Evolutionary conservation across 2,888 invertebrate species (phyloP).

Genomic region (Arrhopalites spinosus): DNA sequence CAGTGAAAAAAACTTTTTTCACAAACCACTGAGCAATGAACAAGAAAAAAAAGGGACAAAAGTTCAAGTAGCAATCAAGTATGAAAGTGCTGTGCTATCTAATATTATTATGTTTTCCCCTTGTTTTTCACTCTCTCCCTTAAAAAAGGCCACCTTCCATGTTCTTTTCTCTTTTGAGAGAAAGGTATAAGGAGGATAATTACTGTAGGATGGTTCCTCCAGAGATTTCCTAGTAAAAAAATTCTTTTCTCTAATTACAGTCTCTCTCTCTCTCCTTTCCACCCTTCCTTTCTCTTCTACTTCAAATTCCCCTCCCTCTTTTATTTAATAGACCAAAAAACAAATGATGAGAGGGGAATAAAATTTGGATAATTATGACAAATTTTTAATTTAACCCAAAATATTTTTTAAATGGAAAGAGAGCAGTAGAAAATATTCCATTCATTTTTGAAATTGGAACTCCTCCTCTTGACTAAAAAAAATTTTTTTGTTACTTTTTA

Average conservation of each 20-base stretch:
- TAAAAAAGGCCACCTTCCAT: too few species aligned
- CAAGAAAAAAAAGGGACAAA: background rate
- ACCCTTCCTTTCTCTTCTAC: background rate
- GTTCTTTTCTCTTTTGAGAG: background rate
- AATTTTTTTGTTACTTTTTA: too few species aligned
- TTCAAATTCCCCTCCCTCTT: conserved; percentile 13
- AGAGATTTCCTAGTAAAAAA: background rate
- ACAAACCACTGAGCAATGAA: background rate
- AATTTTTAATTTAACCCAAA: too few species aligned
- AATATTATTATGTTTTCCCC: background rate
- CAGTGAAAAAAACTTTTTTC: too few species aligned
- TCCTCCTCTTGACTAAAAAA: too few species aligned
- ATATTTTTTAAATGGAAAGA: too few species aligned
- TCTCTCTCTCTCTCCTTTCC: conserved; percentile 16
- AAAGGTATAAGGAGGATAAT: background rate
- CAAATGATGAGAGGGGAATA: background rate
- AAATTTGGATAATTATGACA: background rate
- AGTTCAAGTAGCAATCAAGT: background rate
- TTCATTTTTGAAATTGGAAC: too few species aligned
- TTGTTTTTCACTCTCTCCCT: background rate
- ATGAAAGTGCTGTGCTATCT: too few species aligned
- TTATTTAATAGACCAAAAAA: too few species aligned
- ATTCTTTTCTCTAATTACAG: background rate
- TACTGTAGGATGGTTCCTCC: background rate
- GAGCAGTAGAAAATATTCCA: too few species aligned